Base-by-base conservation (phyloP, 2,797 vertebrate species). In the Fistularia commersonii region DNA sequence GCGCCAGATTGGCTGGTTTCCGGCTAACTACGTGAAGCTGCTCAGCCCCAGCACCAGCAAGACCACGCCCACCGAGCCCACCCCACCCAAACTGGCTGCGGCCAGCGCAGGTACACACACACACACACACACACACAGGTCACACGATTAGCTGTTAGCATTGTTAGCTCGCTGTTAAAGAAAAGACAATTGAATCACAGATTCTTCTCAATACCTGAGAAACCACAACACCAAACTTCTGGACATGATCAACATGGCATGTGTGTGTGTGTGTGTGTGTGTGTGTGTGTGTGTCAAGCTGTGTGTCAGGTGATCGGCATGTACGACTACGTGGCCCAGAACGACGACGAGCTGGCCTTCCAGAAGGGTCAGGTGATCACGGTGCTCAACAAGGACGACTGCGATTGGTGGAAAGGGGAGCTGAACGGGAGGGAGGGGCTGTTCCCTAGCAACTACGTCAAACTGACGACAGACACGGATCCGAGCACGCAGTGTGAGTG, bases 401-500 rank as follows among this genome's bases (percentile, higher is more conserved):
- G 95, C 8, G 97, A 99, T 84, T 99, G 97, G 97, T 99, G 97
- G 97, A 98, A 97, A 79, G 97, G 97, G 6, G 97, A 98, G 76
- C 92, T 93, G 64, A 96, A 89, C 0, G 96, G 97, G 49, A 92
- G 94, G 49, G 91, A 95, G 78, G 97, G 97, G 45, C 95, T 99
- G 69, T 99, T 99, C 84, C 97, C 97, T 0, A 98, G 96, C 86
- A 99, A 99, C 86, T 99, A 99, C 33, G 97, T 99, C 84, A 99
- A 99, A 83, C 84, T 98, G 74, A 98, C 96, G 63, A 95, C 95
- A 6, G 97, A 98, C 69, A 94, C 89, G 10, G 97, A 99, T 88
- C 97, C 96, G 1, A 98, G 96, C 92, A 95, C 96, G 76, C 97
- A 99, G 92, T 99, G 97, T 99, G 92, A 99, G 97, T 98, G 83